Percentiles rank a stretch among this genome's conserved stretches.
phyloP scores from a whole-genome alignment of 2,113 vertebrate genomes.

The Haemorhous mexicanus region DNA sequence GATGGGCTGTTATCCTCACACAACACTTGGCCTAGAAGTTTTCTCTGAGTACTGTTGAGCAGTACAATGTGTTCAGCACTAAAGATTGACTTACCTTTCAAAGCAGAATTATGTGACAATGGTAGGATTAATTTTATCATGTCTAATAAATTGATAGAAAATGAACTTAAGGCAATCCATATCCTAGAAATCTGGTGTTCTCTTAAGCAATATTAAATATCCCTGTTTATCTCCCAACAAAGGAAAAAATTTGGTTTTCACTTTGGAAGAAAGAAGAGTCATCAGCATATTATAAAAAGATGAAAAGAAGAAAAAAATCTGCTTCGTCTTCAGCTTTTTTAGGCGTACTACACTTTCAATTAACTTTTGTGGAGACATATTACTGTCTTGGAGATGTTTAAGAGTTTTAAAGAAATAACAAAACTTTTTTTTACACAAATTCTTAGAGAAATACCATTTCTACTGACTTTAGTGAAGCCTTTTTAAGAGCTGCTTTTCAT shows the following conservation, averaged over 20 bases:
- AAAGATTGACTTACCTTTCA: background rate
- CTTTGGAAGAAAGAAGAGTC: background rate
- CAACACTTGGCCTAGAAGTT: background rate
- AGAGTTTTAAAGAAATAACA: background rate
- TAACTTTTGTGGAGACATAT: background rate
- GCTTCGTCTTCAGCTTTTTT: background rate
- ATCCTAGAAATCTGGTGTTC: background rate
- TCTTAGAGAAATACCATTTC: background rate
- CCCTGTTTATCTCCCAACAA: background rate
- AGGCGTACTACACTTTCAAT: background rate
- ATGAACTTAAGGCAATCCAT: background rate
- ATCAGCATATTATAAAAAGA: background rate
- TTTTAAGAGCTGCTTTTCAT: background rate
- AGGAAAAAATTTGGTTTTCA: background rate
- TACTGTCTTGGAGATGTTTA: background rate
- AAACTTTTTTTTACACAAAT: background rate
- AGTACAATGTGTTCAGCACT: background rate
- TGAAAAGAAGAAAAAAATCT: background rate
- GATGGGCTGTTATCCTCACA: background rate
- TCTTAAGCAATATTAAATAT: background rate
- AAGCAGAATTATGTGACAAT: background rate
- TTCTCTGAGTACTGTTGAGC: background rate
- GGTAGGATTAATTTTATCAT: background rate
- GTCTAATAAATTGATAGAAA: background rate
- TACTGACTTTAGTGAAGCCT: background rate